Percentiles rank a stretch among this genome's conserved stretches.
Conservation (phyloP, 2,888 invertebrate species). For the Drosophila nigricruria region DNA sequence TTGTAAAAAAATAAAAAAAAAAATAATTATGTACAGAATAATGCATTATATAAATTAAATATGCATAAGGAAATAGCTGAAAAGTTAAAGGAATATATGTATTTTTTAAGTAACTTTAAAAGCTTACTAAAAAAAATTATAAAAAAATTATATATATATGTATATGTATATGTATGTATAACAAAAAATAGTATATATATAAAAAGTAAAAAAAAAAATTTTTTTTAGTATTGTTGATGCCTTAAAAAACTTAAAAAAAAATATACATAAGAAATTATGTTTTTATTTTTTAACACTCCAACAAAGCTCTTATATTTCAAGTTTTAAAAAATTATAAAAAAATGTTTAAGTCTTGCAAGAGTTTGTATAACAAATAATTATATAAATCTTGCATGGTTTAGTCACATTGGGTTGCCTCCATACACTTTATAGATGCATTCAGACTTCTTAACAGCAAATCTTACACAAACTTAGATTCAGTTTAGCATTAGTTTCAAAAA, state of each 20-base stretch:
- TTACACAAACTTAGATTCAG: too few species aligned
- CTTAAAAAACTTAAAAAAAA: too few species aligned
- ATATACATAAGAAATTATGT: not conserved
- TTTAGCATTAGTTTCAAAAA: too few species aligned
- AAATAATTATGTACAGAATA: not conserved
- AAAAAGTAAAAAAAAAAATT: too few species aligned
- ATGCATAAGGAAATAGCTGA: not conserved
- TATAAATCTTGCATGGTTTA: not conserved
- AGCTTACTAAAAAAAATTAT: not conserved
- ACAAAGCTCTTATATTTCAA: not conserved
- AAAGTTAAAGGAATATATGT: not conserved
- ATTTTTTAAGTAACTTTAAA: not conserved
- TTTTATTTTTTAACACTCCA: not conserved
- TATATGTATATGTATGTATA: not conserved
- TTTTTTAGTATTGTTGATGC: too few species aligned
- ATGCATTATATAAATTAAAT: slow-evolving; percentile 5
- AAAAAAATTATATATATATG: not conserved
- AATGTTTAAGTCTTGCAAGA: too few species aligned
- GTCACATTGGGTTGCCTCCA: not conserved
- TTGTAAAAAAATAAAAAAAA: not conserved
- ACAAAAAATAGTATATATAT: too few species aligned
- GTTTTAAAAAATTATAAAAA: not conserved
- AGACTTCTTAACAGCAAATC: too few species aligned
- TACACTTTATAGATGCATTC: too few species aligned
- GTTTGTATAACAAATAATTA: not conserved